Percentiles rank a stretch among this genome's conserved stretches.
Evolutionary conservation across 2,113 vertebrate genomes (phyloP).

Genomic region (Aramus guarauna): DNA sequence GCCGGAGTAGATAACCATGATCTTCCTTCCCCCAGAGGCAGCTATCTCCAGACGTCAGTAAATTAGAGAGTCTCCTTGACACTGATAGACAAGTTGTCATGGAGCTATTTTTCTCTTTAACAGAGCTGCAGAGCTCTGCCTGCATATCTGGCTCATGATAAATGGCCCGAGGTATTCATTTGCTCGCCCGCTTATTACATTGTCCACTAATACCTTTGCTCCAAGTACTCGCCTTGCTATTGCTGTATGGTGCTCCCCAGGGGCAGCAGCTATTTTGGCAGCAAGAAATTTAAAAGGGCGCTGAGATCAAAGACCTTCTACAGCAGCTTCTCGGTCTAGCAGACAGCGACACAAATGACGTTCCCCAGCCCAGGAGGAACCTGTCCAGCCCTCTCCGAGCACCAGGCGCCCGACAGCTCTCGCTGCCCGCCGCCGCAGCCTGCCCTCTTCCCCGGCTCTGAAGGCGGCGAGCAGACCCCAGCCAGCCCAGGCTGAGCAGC

Average conservation of each 20-base stretch:
- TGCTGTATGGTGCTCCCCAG: not conserved
- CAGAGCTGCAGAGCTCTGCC: not conserved
- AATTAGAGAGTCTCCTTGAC: not conserved
- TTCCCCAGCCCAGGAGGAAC: not conserved
- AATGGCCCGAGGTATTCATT: not conserved
- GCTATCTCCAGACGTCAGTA: not conserved
- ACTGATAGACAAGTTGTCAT: not conserved
- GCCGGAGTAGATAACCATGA: not conserved
- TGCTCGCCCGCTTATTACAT: not conserved
- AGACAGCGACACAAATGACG: accelerated
- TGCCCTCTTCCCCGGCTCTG: not conserved
- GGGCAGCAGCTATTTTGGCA: not conserved
- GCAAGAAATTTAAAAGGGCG: not conserved
- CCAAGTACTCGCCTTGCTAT: accelerated
- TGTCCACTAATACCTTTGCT: not conserved
- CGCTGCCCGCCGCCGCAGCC: not conserved
- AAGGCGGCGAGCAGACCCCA: accelerated
- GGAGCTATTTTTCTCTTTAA: not conserved
- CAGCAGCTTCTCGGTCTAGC: not conserved
- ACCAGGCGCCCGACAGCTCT: accelerated
- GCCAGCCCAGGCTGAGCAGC: accelerated
- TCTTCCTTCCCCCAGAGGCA: not conserved
- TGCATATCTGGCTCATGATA: not conserved
- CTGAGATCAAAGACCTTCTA: not conserved
- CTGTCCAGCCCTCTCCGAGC: not conserved